Conservation (phyloP, 2,113 vertebrate species). For the Xyrauchen texanus region DNA sequence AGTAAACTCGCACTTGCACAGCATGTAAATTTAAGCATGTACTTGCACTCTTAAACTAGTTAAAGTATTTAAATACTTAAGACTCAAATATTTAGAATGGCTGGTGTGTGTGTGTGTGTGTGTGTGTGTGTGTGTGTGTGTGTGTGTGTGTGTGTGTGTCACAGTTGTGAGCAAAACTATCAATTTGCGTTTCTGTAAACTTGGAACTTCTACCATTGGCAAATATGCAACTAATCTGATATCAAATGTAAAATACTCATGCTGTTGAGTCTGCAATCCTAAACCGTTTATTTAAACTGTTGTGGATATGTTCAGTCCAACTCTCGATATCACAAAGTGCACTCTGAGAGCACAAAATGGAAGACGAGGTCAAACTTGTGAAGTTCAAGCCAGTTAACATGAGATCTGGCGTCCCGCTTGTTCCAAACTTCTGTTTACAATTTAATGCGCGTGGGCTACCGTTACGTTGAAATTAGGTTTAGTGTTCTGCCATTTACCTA, state of each 20-base stretch:
- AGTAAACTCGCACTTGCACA: no score
- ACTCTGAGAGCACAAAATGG: not conserved
- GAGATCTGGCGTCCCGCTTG: slow-evolving; percentile 52
- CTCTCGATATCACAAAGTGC: slow-evolving; percentile 4
- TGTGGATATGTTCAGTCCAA: not conserved
- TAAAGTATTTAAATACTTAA: not conserved
- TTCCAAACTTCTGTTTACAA: slow-evolving; percentile 66
- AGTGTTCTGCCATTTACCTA: slow-evolving; percentile 77
- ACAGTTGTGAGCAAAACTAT: no score
- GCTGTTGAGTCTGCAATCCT: not conserved
- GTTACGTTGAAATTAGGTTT: slow-evolving; percentile 74
- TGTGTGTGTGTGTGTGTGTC: no score
- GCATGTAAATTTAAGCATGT: no score
- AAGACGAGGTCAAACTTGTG: slow-evolving; percentile 37
- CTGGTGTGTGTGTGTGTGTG: not conserved
- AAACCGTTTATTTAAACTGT: not conserved
- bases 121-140: no score
- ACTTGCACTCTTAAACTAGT: not conserved
- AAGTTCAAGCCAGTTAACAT: slow-evolving; percentile 50
- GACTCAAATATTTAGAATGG: not conserved
- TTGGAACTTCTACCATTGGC: not conserved
- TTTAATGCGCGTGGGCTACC: slow-evolving; percentile 67
- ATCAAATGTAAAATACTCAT: slow-evolving; percentile 19
- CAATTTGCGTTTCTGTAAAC: no score
- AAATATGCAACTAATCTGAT: slow-evolving; percentile 9